Percentiles rank a stretch among this genome's conserved stretches.
These are phyloP conservation scores for Rhyacichthys aspro DNA, from an alignment of 2,797 vertebrate species.

Conservation along the genomic window DNA sequence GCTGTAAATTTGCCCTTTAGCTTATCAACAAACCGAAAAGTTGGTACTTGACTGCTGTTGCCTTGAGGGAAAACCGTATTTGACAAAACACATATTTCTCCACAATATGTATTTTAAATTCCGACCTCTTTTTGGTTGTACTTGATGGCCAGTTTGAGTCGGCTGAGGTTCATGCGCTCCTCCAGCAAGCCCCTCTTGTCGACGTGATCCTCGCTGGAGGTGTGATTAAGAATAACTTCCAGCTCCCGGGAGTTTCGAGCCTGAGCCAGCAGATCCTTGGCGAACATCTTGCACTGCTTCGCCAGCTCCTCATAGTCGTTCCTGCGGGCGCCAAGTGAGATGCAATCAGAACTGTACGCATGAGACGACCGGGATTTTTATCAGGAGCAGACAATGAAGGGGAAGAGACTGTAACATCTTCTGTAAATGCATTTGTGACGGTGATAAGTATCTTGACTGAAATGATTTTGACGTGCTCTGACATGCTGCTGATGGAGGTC, in stretches of 20 bases:
- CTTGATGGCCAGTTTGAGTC: constrained; percentile 97
- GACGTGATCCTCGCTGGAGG: constrained; percentile 90
- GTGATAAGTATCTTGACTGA: neutral
- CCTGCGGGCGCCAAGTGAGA: constrained; percentile 69
- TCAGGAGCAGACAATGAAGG: constrained; percentile 6
- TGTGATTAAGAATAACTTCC: constrained; percentile 98
- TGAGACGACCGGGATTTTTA: constrained; percentile 6
- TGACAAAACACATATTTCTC: constrained; percentile 41
- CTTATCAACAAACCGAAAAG: constrained; percentile 31
- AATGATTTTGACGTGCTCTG: neutral
- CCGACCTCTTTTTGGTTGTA: constrained; percentile 99
- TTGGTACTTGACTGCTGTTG: constrained; percentile 31
- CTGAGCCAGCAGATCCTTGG: constrained; percentile 97
- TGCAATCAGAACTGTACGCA: constrained; percentile 9
- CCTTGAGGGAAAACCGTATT: constrained; percentile 45
- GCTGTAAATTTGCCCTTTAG: constrained; percentile 52
- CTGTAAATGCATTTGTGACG: neutral
- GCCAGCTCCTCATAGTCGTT: constrained; percentile 98
- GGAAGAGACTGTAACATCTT: constrained; percentile 3
- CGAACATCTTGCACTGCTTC: constrained; percentile 98
- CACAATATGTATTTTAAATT: constrained; percentile 25
- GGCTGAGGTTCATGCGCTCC: constrained; percentile 97
- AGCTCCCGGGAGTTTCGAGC: constrained; percentile 97
- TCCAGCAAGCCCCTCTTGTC: constrained; percentile 95
- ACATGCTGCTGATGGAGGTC: constrained; percentile 1